These are phyloP conservation scores for Cephus spinipes DNA, from an alignment of 2,888 invertebrate species.

Conservation along the genomic window DNA sequence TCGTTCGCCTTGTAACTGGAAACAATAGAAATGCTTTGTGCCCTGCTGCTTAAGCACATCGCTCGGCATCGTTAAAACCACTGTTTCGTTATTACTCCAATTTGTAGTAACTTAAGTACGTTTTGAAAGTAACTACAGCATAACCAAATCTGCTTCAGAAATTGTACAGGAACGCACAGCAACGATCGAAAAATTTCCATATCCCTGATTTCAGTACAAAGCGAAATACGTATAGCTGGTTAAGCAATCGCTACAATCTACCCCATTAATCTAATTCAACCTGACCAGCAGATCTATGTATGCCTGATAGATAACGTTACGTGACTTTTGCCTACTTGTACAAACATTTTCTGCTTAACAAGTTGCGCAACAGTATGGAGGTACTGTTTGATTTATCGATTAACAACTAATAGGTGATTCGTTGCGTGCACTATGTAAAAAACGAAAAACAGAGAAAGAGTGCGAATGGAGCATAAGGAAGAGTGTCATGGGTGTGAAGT, in stretches of 20 bases:
- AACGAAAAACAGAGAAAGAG: not conserved
- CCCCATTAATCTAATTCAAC: not conserved
- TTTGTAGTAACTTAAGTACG: not conserved
- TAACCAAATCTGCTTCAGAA: not conserved
- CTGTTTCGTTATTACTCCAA: not conserved
- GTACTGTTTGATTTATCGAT: not conserved
- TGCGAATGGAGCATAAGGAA: not conserved
- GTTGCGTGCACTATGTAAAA: slow-evolving; percentile 1
- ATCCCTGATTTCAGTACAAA: not conserved
- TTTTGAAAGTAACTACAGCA: not conserved
- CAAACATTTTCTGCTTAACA: not conserved
- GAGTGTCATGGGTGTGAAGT: slow-evolving; percentile 19
- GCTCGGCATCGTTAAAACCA: not conserved
- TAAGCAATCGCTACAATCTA: not conserved
- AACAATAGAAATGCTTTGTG: not conserved
- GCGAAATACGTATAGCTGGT: not conserved
- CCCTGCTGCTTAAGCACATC: not conserved
- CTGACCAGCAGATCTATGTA: not conserved
- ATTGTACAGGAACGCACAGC: not conserved
- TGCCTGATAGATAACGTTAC: not conserved
- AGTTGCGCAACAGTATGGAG: not conserved
- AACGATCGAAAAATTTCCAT: not conserved
- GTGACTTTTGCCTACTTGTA: not conserved
- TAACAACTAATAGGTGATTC: not conserved
- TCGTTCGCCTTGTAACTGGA: not conserved